Conservation (phyloP, 2,888 invertebrate genomes). For the Eupithecia inturbata region DNA sequence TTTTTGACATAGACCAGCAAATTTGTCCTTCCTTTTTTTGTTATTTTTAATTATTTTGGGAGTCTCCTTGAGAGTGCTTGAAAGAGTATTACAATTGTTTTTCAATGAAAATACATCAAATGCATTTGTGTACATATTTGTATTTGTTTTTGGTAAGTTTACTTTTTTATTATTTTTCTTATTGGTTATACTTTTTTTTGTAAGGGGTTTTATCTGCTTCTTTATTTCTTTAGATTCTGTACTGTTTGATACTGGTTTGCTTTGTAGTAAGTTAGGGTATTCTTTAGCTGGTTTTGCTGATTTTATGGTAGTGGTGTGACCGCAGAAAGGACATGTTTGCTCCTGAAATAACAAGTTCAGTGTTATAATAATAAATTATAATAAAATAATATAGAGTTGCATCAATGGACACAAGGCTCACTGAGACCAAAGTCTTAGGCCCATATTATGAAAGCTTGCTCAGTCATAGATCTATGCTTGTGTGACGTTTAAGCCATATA, state of each 20-base stretch:
- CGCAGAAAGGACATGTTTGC: constrained; percentile 69
- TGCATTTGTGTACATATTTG: constrained; percentile 69
- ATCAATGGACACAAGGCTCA: background rate
- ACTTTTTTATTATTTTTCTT: constrained; percentile 22
- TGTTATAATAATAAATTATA: background rate
- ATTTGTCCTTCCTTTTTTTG: constrained; percentile 77
- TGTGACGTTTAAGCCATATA: too few species aligned
- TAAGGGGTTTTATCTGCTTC: constrained; percentile 20
- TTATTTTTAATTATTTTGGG: constrained; percentile 72
- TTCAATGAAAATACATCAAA: constrained; percentile 69
- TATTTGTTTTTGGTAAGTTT: constrained; percentile 23
- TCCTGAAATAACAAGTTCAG: constrained; percentile 54
- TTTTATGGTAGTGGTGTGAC: constrained; percentile 52
- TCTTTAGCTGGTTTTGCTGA: constrained; percentile 56
- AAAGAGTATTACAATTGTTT: constrained; percentile 65
- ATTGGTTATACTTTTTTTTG: constrained; percentile 20
- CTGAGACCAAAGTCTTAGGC: background rate
- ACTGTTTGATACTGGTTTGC: background rate
- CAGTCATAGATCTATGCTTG: too few species aligned
- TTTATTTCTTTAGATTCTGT: constrained; percentile 17
- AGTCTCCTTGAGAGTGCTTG: constrained; percentile 50
- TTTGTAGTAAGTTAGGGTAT: constrained; percentile 28
- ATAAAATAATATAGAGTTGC: background rate
- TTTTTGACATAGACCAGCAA: constrained; percentile 73
- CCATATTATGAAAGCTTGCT: too few species aligned